Evolutionary conservation across 2,113 vertebrate species (phyloP).

Genomic region (Orientallactaga bullata): DNA sequence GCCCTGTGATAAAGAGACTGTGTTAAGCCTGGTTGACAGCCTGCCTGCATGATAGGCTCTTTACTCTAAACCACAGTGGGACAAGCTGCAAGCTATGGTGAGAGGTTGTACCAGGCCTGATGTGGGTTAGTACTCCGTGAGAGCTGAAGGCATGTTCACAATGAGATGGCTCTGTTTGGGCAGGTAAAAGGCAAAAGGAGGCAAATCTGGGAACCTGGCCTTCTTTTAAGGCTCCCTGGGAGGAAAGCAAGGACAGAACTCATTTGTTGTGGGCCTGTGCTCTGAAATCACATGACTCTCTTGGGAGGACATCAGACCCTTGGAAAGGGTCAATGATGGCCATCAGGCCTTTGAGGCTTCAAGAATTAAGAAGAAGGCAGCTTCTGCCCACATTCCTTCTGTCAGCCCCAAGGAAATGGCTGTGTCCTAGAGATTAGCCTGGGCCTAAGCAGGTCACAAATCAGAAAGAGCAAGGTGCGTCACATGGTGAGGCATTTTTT

Average conservation of each 20-base stretch:
- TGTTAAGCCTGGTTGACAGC: not conserved
- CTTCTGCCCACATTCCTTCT: not conserved
- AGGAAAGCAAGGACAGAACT: not conserved
- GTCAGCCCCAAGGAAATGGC: not conserved
- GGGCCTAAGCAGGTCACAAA: not conserved
- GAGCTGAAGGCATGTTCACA: not conserved
- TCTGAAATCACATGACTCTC: not conserved
- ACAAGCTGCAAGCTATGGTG: rapidly evolving
- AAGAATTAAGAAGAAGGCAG: not conserved
- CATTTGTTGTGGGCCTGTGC: not conserved
- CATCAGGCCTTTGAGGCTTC: not conserved
- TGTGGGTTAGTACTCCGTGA: not conserved
- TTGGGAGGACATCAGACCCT: not conserved
- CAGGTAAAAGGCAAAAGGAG: not conserved
- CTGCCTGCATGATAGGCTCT: not conserved
- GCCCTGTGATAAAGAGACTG: not conserved
- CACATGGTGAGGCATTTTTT: not conserved
- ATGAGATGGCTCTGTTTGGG: not conserved
- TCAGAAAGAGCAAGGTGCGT: not conserved
- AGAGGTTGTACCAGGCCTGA: not conserved
- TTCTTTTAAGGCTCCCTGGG: not conserved
- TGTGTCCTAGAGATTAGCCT: not conserved
- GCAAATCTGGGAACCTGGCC: not conserved
- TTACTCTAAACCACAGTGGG: not conserved
- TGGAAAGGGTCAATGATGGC: not conserved